Evolutionary conservation across 2,113 vertebrate species (phyloP).

Genomic region (Oenanthe oenanthe): DNA sequence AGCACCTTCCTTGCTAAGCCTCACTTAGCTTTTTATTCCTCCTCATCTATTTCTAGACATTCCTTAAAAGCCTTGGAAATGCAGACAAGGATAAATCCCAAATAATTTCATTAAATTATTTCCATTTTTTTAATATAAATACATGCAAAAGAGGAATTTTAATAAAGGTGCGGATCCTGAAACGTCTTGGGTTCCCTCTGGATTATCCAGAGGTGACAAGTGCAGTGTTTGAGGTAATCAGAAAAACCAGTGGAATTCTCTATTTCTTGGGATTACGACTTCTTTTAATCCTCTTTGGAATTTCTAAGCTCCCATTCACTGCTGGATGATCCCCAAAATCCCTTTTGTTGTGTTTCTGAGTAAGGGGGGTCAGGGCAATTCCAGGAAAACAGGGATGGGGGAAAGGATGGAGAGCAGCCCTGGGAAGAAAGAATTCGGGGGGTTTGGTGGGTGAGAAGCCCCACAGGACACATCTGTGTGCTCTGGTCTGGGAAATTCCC

Average conservation of each 20-base stretch:
- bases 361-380: accelerated
- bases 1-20: background rate
- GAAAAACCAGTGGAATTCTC: background rate
- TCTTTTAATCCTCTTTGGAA: background rate
- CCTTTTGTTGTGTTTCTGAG: background rate
- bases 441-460: background rate
- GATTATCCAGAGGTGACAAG: background rate
- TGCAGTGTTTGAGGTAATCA: background rate
- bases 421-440: background rate
- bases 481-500: background rate
- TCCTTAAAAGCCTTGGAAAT: background rate
- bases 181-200: accelerated
- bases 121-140: background rate
- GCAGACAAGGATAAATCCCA: background rate
- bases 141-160: background rate
- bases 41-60: background rate
- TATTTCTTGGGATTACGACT: accelerated
- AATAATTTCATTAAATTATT: background rate
- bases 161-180: accelerated
- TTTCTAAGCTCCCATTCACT: background rate
- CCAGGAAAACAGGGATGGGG: background rate
- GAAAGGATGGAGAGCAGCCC: background rate
- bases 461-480: accelerated
- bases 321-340: background rate
- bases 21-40: background rate